phyloP scores from a whole-genome alignment of 1,140 invertebrate species.

The Hetaerina americana region DNA sequence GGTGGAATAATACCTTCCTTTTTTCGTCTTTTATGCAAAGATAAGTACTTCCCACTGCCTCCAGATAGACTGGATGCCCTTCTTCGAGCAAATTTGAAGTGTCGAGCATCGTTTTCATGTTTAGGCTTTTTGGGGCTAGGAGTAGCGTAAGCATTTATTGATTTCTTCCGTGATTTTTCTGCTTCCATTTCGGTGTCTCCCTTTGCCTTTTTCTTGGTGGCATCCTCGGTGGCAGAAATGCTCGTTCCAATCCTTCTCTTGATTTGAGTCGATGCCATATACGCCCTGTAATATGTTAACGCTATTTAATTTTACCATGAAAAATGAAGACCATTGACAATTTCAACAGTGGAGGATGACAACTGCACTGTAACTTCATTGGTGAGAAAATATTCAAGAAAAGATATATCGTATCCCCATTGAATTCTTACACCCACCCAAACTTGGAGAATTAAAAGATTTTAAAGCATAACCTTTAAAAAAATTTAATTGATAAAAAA shows the following conservation, averaged over 20 bases:
- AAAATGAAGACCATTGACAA: no score
- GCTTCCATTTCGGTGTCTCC: background rate
- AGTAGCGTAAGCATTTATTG: background rate
- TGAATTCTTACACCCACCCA: no score
- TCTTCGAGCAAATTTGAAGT: conserved; percentile 1
- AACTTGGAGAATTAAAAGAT: no score
- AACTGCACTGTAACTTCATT: no score
- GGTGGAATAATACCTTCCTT: conserved; percentile 65
- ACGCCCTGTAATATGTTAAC: background rate
- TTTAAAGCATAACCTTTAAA: no score
- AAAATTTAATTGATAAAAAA: no score
- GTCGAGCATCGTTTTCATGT: background rate
- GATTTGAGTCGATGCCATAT: conserved; percentile 5
- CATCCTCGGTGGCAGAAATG: background rate
- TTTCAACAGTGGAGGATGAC: no score
- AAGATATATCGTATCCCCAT: no score
- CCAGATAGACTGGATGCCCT: background rate
- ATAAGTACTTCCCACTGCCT: background rate
- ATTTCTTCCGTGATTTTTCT: background rate
- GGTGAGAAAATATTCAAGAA: no score
- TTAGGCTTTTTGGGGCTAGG: conserved; percentile 1
- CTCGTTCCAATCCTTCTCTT: background rate
- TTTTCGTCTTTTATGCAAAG: background rate
- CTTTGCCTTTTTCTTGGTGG: conserved; percentile 1
- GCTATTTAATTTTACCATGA: no score